A percentile compares a stretch with the other conserved stretches of the same genome.
phyloP scores from a whole-genome alignment of 2,888 invertebrate species.

The Polymixis lichenea region DNA sequence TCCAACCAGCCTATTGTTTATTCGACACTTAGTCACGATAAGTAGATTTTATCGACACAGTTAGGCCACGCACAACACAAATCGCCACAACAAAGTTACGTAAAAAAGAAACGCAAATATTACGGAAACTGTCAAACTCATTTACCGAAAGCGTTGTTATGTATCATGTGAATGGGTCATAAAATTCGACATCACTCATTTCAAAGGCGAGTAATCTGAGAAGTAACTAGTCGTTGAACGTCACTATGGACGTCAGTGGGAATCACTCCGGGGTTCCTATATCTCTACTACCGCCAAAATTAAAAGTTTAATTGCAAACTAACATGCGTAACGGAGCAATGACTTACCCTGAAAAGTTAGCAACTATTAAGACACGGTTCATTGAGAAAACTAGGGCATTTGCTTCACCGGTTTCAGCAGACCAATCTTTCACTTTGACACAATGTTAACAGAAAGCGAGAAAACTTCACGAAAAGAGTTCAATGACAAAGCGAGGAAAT shows the following conservation, averaged over 20 bases:
- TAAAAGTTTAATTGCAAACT: slow-evolving; percentile 48
- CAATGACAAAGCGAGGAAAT: slow-evolving; percentile 74
- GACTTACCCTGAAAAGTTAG: slow-evolving; percentile 50
- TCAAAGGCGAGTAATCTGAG: slow-evolving; percentile 14
- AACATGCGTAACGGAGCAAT: slow-evolving; percentile 53
- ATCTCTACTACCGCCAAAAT: slow-evolving; percentile 25
- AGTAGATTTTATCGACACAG: slow-evolving; percentile 55
- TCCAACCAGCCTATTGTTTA: slow-evolving; percentile 73
- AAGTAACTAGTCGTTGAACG: slow-evolving; percentile 24
- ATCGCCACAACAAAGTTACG: slow-evolving; percentile 70
- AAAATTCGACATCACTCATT: slow-evolving; percentile 65
- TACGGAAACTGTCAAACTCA: slow-evolving; percentile 72
- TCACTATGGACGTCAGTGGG: slow-evolving; percentile 41
- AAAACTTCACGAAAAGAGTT: slow-evolving; percentile 72
- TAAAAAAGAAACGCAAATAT: slow-evolving; percentile 77
- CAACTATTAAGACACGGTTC: slow-evolving; percentile 52
- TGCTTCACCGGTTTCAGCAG: slow-evolving; percentile 52
- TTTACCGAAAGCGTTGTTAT: slow-evolving; percentile 67
- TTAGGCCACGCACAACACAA: slow-evolving; percentile 59
- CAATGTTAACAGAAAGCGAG: slow-evolving; percentile 69
- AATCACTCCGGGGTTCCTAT: slow-evolving; percentile 30
- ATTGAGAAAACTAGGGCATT: slow-evolving; percentile 41
- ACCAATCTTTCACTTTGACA: slow-evolving; percentile 53
- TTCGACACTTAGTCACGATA: slow-evolving; percentile 75
- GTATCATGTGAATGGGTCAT: slow-evolving; percentile 66